phyloP scores from a whole-genome alignment of 1,140 invertebrate species.

The Hypsibius dujardini region DNA sequence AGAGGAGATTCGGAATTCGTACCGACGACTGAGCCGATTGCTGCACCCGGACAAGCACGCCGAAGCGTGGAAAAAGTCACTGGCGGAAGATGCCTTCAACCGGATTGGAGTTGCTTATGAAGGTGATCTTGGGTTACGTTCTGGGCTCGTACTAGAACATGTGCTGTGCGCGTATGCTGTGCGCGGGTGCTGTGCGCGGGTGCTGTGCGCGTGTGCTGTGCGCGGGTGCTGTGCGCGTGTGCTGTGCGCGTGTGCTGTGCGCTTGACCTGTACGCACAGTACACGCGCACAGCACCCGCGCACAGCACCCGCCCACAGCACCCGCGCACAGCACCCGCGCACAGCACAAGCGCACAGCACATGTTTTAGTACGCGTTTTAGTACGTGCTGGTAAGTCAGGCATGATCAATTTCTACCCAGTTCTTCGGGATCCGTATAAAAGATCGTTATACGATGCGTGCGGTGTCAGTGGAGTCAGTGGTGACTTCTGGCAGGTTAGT shows the following conservation, averaged over 20 bases:
- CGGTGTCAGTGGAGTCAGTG: constrained; percentile 35
- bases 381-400: too few species aligned
- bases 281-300: too few species aligned
- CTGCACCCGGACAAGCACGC: constrained; percentile 90
- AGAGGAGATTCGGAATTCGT: constrained; percentile 79
- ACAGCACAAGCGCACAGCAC: too few species aligned
- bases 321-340: too few species aligned
- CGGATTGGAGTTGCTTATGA: constrained; percentile 81
- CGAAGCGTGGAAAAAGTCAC: constrained; percentile 52
- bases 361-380: too few species aligned
- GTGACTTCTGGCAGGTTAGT: constrained; percentile 10
- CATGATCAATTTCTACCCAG: constrained; percentile 39
- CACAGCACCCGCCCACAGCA: too few species aligned
- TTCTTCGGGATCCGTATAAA: constrained; percentile 54
- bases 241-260: too few species aligned
- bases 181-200: neutral
- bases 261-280: too few species aligned
- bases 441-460: constrained; percentile 61
- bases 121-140: constrained; percentile 40
- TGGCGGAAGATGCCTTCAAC: constrained; percentile 76
- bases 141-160: too few species aligned
- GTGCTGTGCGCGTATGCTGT: constrained; percentile 8
- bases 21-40: constrained; percentile 63
- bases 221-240: too few species aligned
- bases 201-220: neutral